Evolutionary conservation across 2,888 invertebrate species (phyloP), one percentile per base, ranked within the genome.

Genomic region (Rhagium mordax): DNA sequence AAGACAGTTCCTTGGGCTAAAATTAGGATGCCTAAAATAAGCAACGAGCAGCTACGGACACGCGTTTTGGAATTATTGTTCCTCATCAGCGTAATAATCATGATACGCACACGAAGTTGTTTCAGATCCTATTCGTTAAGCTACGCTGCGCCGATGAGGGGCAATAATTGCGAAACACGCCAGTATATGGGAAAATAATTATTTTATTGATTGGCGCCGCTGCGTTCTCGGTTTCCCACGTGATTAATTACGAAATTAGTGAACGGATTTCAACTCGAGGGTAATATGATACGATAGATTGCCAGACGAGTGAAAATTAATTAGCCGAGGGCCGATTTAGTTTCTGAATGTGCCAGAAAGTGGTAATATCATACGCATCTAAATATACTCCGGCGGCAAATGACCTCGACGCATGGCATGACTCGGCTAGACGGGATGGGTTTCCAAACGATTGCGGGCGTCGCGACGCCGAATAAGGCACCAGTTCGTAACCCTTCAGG

Each of bases 331-430:
- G 41, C 41, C 1, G 41, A 2, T 15, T 41, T 2, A 4, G 41
- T 16, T 16, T 49, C 18, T 18, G 20, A 6, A 10, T 20, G 13
- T 61, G 18, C 33, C 33, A 47, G 47, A 15, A 29, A 24, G 47
- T 13, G 47, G 41, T 21, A 48, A 60, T 61, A 47, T 20, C 21
- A 61, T 61, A 61, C 61, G 61, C 61, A 61, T 61, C 61, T 61
- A 61, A 61, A 61, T 61, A 61, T 61, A 61, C 48, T 61, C 24
- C n/a, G 24, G 47, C 79, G 82, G 81, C 81, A 81, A 81, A 81
- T 79, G 82, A 82, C 82, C 81, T 81, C 82, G 74, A 71, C 72
- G 65, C 65, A 65, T 51, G 48, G 27, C 49, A 27, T 69, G 70
- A 57, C 49, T 47, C 70, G 72, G 70, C 70, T 71, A 75, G 75